Evolutionary conservation across 2,113 vertebrate species (phyloP), one percentile per base, ranked within the genome.

Genomic region (Tricholaema leucomelas): DNA sequence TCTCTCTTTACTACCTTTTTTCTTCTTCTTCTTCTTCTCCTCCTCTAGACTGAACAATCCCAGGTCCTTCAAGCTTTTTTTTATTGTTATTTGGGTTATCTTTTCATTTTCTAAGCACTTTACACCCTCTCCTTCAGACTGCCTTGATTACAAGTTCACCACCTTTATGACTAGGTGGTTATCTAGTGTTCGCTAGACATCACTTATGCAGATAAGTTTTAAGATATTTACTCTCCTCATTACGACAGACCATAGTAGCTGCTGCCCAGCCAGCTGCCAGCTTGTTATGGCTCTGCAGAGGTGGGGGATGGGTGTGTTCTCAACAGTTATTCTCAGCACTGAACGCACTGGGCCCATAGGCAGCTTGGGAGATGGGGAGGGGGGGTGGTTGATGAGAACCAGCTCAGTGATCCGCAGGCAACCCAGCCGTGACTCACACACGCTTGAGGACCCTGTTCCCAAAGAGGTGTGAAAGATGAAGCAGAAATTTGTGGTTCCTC

Each of bases 351-450:
- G 36, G 80, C 38, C 20, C 27, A 1, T 5, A 1, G 20, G 36
- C 77, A 65, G 10, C 17, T 23, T 3, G 20, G 6, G 3, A 10
- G 10, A 48, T 8, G 20, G 46, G 46, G 21, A 48, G 28, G 28
- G 28, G 28, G 27, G 9, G 8, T 55, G 2, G 1, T 4, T 66
- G 44, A 46, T 0, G 11, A 60, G 42, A 52, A 42, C 30, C 52
- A 61, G 3, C 21, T 60, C 30, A 3, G 38, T 0, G 3, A 9
- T 35, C 75, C 75, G 40, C 31, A 36, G 4, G 21, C 21, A 25
- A 38, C 40, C 85, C 44, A 69, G 4, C 5, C 25, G 7, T 4
- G 0, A 0, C 23, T 11, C 24, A 6, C 25, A n/a, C 4, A 4
- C 0, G 12, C 18, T 2, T 3, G 12, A 78, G 54, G 15, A n/a